A percentile compares a stretch with the other conserved stretches of the same genome.
These are phyloP conservation scores for Agonopterix alstromeriana DNA, from an alignment of 2,888 invertebrate species.

Conservation along the genomic window DNA sequence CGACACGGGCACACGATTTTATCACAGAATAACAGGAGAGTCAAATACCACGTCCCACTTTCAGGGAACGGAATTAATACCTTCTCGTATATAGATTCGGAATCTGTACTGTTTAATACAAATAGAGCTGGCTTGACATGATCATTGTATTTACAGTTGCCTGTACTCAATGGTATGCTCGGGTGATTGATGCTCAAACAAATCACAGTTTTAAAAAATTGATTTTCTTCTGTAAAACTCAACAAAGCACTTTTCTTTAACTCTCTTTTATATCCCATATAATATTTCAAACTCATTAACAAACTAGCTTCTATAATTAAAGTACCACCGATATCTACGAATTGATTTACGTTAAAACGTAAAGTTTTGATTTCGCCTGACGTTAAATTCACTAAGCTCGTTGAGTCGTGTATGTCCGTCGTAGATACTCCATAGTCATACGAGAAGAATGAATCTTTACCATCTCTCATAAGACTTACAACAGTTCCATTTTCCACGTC, in stretches of 20 bases:
- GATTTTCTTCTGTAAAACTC: slow-evolving; percentile 63
- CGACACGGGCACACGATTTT: slow-evolving; percentile 62
- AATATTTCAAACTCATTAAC: slow-evolving; percentile 75
- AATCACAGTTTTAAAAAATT: slow-evolving; percentile 74
- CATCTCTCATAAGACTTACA: slow-evolving; percentile 69
- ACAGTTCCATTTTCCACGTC: slow-evolving; percentile 41
- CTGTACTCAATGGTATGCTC: slow-evolving; percentile 78
- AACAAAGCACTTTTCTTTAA: slow-evolving; percentile 36
- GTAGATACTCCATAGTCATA: slow-evolving; percentile 84
- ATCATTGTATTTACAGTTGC: slow-evolving; percentile 77
- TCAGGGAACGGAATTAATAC: slow-evolving; percentile 89
- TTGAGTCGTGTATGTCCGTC: slow-evolving; percentile 78
- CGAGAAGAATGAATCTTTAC: slow-evolving; percentile 84
- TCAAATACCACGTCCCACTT: slow-evolving; percentile 88
- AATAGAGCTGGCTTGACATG: slow-evolving; percentile 74
- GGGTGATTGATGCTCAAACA: slow-evolving; percentile 78
- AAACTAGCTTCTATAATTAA: slow-evolving; percentile 83
- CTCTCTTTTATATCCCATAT: slow-evolving; percentile 60
- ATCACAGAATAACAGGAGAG: slow-evolving; percentile 83
- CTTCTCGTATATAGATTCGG: slow-evolving; percentile 78
- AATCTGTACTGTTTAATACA: slow-evolving; percentile 79
- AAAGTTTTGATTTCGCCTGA: slow-evolving; percentile 79
- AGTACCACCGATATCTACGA: slow-evolving; percentile 88
- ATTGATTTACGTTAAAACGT: slow-evolving; percentile 82
- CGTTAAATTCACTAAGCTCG: slow-evolving; percentile 81